Percentiles rank a stretch among this genome's conserved stretches.
Conservation (phyloP, 2,797 vertebrate species). For the Urosaurus nigricauda region DNA sequence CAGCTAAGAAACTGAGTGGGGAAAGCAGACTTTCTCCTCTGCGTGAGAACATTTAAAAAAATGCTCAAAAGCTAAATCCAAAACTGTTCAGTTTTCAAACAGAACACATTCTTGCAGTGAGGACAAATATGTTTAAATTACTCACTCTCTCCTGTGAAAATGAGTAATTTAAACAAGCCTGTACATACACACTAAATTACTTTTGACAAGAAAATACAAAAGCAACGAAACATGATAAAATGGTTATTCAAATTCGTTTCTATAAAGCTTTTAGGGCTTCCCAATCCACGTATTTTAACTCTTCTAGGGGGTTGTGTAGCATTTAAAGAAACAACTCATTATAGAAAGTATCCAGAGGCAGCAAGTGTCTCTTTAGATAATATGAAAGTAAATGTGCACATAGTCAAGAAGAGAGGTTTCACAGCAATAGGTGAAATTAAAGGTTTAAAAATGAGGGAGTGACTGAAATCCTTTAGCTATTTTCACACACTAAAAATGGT, state of each 20-base stretch:
- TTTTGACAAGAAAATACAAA: not conserved
- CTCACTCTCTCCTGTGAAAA: too few relatives aligned
- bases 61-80: too few relatives aligned
- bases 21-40: too few relatives aligned
- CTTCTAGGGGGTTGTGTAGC: not conserved
- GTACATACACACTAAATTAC: not conserved
- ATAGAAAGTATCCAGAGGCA: conserved; percentile 18
- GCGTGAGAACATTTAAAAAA: too few relatives aligned
- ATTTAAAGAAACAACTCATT: conserved; percentile 26
- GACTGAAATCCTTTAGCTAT: conserved; percentile 20
- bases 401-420: conserved; percentile 7
- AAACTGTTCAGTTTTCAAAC: too few relatives aligned
- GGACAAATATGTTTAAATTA: too few relatives aligned
- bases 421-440: conserved; percentile 12
- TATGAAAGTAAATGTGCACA: conserved; percentile 11
- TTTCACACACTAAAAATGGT: conserved; percentile 25
- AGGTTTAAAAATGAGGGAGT: conserved; percentile 20
- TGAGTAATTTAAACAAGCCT: not conserved
- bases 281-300: not conserved
- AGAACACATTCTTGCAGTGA: too few relatives aligned
- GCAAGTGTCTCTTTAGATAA: conserved; percentile 29
- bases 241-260: conserved; percentile 3
- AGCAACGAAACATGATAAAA: not conserved
- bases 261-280: not conserved
- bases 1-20: too few relatives aligned